These are phyloP conservation scores for Carcharodon carcharias DNA, from an alignment of 2,797 vertebrate genomes.

Conservation along the genomic window DNA sequence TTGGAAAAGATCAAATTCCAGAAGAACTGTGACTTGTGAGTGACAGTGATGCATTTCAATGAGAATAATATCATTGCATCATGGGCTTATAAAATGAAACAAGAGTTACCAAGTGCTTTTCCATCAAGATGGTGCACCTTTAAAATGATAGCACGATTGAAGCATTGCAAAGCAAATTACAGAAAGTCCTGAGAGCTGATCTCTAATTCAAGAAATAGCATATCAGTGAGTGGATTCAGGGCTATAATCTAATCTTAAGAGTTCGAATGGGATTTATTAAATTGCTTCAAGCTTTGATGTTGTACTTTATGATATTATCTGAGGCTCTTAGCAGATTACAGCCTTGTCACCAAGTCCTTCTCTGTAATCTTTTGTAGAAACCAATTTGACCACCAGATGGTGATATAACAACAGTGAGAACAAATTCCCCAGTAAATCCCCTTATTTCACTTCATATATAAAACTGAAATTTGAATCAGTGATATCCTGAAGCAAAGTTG, in stretches of 20 bases:
- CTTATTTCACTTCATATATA: background rate
- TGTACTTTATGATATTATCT: constrained; percentile 20
- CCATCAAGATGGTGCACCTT: background rate
- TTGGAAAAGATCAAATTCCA: background rate
- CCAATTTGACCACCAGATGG: constrained; percentile 21
- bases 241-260: background rate
- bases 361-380: background rate
- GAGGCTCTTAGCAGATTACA: background rate
- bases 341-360: background rate
- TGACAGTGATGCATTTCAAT: background rate
- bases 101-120: background rate
- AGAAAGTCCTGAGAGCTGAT: background rate
- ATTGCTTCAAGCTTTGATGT: background rate
- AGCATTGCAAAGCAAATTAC: background rate
- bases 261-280: constrained; percentile 3
- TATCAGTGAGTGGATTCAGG: background rate
- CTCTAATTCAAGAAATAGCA: background rate
- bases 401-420: background rate
- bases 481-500: background rate
- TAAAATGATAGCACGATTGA: background rate
- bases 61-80: background rate
- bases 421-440: background rate
- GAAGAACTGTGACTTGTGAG: background rate
- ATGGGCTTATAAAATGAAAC: background rate
- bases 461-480: background rate